A percentile compares a stretch with the other conserved stretches of the same genome.
Conservation (phyloP, 2,113 vertebrate species). For the Epinephelus fuscoguttatus region DNA sequence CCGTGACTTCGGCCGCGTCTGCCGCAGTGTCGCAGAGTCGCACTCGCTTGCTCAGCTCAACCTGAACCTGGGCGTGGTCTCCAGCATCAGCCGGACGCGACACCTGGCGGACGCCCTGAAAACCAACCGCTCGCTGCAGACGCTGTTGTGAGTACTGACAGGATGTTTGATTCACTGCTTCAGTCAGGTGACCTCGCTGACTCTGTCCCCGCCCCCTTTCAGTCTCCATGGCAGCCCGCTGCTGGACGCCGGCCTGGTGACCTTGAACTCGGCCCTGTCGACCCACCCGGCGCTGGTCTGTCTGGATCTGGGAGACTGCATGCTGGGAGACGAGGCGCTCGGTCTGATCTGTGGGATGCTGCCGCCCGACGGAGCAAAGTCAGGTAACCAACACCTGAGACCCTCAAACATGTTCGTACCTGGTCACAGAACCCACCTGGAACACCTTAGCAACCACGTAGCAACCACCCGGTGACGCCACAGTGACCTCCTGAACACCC, state of each 20-base stretch:
- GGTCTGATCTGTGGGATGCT: conserved; percentile 95
- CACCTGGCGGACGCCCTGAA: conserved; percentile 92
- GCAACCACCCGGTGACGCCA: no score
- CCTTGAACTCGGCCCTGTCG: conserved; percentile 91
- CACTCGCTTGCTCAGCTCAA: conserved; percentile 93
- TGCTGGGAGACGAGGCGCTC: conserved; percentile 95
- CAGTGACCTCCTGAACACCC: no score
- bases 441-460: no score
- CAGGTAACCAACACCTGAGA: conserved; percentile 80
- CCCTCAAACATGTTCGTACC: no score
- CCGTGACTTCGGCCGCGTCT: conserved; percentile 94
- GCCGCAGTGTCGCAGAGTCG: conserved; percentile 90
- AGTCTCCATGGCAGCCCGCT: conserved; percentile 96
- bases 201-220: conserved; percentile 4
- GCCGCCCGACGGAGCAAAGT: conserved; percentile 95
- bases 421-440: no score
- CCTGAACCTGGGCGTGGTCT: conserved; percentile 95
- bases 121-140: conserved; percentile 94
- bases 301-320: conserved; percentile 96
- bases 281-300: conserved; percentile 93
- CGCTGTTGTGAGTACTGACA: conserved; percentile 91
- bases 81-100: conserved; percentile 88
- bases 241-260: conserved; percentile 91
- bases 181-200: background rate
- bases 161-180: no score